Conservation (phyloP, 2,888 invertebrate genomes). For the Meliscaeva auricollis region DNA sequence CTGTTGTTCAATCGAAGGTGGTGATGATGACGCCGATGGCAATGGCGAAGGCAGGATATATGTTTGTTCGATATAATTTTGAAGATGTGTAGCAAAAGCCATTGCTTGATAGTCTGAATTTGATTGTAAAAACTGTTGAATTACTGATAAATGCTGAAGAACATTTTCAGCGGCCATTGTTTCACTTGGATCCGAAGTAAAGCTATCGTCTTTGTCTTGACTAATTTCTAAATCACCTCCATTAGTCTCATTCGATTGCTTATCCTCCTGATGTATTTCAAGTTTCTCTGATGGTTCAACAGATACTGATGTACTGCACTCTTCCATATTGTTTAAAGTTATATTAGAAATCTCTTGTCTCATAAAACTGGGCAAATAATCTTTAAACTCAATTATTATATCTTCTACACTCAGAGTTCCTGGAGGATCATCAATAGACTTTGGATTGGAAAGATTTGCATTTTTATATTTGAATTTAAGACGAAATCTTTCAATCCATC, state of each 20-base stretch:
- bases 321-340: conserved; percentile 69
- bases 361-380: conserved; percentile 82
- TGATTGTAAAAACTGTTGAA: conserved; percentile 81
- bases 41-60: conserved; percentile 18
- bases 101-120: conserved; percentile 81
- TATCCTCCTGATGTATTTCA: conserved; percentile 26
- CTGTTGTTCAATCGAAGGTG: neutral
- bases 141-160: conserved; percentile 81
- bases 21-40: neutral
- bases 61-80: conserved; percentile 80
- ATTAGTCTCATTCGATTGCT: neutral
- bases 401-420: conserved; percentile 81
- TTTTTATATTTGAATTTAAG: conserved; percentile 81
- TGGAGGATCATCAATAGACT: conserved; percentile 54
- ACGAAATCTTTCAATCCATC: conserved; percentile 82
- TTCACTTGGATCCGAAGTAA: conserved; percentile 52
- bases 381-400: conserved; percentile 82
- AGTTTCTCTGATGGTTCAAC: neutral
- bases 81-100: conserved; percentile 81
- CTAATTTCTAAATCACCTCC: conserved; percentile 77
- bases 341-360: conserved; percentile 81
- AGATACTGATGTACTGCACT: neutral
- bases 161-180: conserved; percentile 74
- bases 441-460: conserved; percentile 77
- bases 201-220: conserved; percentile 77